These are phyloP conservation scores for Etheostoma perlongum DNA, from an alignment of 2,797 vertebrate genomes.

Conservation along the genomic window DNA sequence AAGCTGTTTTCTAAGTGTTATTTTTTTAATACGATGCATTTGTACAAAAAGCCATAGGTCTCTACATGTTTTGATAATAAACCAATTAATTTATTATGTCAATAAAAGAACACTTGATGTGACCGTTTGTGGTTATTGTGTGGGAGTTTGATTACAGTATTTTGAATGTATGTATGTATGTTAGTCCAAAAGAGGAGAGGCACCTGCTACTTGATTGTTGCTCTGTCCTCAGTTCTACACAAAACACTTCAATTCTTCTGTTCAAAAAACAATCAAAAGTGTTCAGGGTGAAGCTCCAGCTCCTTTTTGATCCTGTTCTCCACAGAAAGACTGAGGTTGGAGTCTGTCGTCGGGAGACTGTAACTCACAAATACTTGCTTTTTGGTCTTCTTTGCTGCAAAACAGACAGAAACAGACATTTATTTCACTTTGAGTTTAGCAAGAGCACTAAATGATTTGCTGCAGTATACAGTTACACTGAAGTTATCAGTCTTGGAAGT, in stretches of 20 bases:
- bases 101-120: slow-evolving; percentile 82
- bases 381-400: slow-evolving; percentile 94
- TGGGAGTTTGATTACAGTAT: slow-evolving; percentile 1
- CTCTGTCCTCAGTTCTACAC: slow-evolving; percentile 10
- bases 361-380: slow-evolving; percentile 97
- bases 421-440: slow-evolving; percentile 3
- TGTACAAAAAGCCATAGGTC: slow-evolving; percentile 85
- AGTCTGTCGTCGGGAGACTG: slow-evolving; percentile 89
- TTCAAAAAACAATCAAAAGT: slow-evolving; percentile 82
- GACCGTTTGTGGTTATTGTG: slow-evolving; percentile 38
- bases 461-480: background rate
- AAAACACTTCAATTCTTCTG: background rate
- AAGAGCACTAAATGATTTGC: background rate
- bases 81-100: slow-evolving; percentile 85
- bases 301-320: slow-evolving; percentile 96
- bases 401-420: slow-evolving; percentile 17
- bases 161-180: background rate
- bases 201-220: background rate
- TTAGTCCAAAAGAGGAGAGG: background rate
- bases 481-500: background rate
- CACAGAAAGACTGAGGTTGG: slow-evolving; percentile 88
- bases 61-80: slow-evolving; percentile 85
- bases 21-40: slow-evolving; percentile 84
- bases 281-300: slow-evolving; percentile 92
- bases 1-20: slow-evolving; percentile 81